Evolutionary conservation across 2,888 invertebrate genomes (phyloP), one percentile per base, ranked within the genome.

Genomic region (Latheticus oryzae): DNA sequence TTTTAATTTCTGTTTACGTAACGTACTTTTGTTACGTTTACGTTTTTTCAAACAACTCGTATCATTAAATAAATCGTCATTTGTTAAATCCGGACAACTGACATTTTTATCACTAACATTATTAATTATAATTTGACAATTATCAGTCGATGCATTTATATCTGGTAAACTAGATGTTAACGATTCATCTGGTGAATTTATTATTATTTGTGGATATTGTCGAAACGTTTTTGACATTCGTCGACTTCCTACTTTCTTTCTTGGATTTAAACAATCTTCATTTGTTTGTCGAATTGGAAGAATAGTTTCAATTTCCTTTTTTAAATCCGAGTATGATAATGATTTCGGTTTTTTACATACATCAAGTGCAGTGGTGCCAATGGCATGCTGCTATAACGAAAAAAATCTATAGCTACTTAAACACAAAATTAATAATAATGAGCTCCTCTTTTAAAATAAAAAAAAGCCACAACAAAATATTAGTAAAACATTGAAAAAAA

Each of bases 341-440:
- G 76, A 73, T 62, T 74, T 75, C 57, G 64, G 19, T 45, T 21
- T 30, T 38, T 51, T 51, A 37, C 21, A 57, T 61, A 48, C n/a
- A 56, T 50, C 54, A 9, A 30, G 61, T 35, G 52, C 67, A 69
- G 73, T 71, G 72, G 73, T 75, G 76, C 75, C 74, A 72, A 73
- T 66, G 62, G 67, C 74, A 76, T 73, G 76, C 76, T 67, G 73
- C 77, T 76, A 78, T 71, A 77, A 69, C 69, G 72, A 69, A 73
- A 60, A 62, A 48, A 56, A 50, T 42, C 53, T 54, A 30, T 48
- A 60, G 5, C 52, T 48, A 54, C 52, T 23, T 8, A 52, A 52
- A 40, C 33, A 16, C 33, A 58, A 54, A 60, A 42, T 8, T 11
- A 24, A 24, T 24, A 21, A 19, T 21, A n/a, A 13, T 21, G 38